Evolutionary conservation across 2,797 vertebrate genomes (phyloP).

Genomic region (Kryptolebias ocellatus): DNA sequence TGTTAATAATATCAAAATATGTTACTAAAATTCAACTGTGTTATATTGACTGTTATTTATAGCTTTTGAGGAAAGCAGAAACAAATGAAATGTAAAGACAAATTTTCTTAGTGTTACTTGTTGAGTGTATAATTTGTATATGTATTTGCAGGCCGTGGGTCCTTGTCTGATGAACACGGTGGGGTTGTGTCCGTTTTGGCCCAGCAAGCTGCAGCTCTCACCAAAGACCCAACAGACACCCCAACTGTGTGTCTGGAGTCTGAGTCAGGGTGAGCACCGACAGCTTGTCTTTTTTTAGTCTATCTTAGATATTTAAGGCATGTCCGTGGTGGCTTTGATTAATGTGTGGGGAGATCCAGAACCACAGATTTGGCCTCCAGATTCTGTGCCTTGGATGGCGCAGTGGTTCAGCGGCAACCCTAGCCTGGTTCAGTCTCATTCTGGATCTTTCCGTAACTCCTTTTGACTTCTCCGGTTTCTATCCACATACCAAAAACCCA

Average conservation of each 20-base stretch:
- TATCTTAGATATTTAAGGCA: conserved; percentile 11
- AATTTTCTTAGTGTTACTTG: background rate
- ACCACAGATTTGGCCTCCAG: conserved; percentile 10
- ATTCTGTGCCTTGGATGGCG: background rate
- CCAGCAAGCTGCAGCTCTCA: conserved; percentile 91
- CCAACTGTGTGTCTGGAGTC: conserved; percentile 96
- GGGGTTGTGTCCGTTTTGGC: conserved; percentile 93
- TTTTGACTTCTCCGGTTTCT: background rate
- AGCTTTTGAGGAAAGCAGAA: too few relatives aligned
- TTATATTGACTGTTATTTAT: too few relatives aligned
- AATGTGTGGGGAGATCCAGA: conserved; percentile 13
- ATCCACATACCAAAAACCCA: background rate
- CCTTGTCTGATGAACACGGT: conserved; percentile 93
- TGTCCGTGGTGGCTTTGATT: conserved; percentile 18
- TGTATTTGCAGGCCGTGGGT: conserved; percentile 86
- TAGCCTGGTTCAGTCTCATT: too few relatives aligned
- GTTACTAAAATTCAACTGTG: too few relatives aligned
- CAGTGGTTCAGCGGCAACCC: background rate
- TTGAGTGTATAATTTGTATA: background rate
- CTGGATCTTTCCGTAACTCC: background rate
- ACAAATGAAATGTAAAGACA: too few relatives aligned
- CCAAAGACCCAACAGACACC: conserved; percentile 89
- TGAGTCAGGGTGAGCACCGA: conserved; percentile 87
- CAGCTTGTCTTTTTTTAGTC: background rate
- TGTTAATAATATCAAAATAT: too few relatives aligned